These are phyloP conservation scores for rabbit (Oryctolagus cuniculus) DNA, from an alignment of 2,113 vertebrate species.

Conservation along the genomic window DNA sequence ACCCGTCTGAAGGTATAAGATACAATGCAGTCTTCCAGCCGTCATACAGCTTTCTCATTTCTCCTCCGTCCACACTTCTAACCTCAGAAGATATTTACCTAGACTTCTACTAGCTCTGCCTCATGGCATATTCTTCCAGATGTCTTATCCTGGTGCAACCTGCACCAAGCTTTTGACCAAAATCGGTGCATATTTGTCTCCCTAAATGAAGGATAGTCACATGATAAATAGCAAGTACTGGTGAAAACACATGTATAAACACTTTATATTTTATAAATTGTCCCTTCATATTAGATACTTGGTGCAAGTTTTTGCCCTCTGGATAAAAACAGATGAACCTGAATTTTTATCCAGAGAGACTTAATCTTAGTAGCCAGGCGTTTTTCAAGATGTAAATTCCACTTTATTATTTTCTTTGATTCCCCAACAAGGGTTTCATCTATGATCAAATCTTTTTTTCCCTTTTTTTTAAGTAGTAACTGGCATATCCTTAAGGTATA, in stretches of 20 bases:
- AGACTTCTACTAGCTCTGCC: not conserved
- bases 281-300: not conserved
- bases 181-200: not conserved
- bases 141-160: not conserved
- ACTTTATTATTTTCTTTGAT: constrained; percentile 74
- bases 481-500: constrained; percentile 74
- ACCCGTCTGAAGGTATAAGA: not conserved
- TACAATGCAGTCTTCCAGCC: not conserved
- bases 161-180: not conserved
- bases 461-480: constrained; percentile 53
- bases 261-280: not conserved
- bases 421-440: constrained; percentile 70
- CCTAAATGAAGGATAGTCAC: not conserved
- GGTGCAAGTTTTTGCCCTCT: not conserved
- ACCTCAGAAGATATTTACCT: not conserved
- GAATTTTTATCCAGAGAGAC: constrained; percentile 56
- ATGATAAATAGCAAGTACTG: not conserved
- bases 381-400: constrained; percentile 72
- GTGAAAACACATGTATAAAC: not conserved
- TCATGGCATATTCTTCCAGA: not conserved
- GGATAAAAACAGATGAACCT: not conserved
- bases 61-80: not conserved
- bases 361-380: not conserved
- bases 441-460: constrained; percentile 70
- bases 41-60: not conserved